phyloP scores from a whole-genome alignment of 2,888 invertebrate species.

The Eupsilia transversa region DNA sequence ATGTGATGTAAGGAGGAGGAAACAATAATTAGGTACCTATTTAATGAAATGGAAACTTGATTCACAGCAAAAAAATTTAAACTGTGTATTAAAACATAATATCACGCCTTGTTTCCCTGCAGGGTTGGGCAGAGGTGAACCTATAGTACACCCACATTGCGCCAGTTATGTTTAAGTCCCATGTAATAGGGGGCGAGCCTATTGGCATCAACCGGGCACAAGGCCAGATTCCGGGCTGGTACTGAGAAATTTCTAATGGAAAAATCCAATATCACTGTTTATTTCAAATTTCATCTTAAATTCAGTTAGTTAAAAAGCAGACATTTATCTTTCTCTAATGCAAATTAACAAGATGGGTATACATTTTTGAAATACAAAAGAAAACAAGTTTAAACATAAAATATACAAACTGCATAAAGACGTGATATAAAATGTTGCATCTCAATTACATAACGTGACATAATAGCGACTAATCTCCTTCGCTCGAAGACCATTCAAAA shows the following conservation, averaged over 20 bases:
- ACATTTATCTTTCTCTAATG: background rate
- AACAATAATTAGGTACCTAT: too few species aligned
- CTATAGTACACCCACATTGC: too few species aligned
- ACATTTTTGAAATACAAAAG: background rate
- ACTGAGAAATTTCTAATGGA: too few species aligned
- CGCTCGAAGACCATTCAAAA: conserved; percentile 33
- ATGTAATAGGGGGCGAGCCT: too few species aligned
- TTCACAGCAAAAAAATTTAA: background rate
- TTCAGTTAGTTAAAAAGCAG: background rate
- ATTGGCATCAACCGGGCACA: too few species aligned
- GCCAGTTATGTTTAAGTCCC: too few species aligned
- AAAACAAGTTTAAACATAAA: background rate
- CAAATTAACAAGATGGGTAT: background rate
- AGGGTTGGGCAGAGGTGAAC: too few species aligned
- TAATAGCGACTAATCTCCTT: conserved; percentile 10
- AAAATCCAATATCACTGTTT: too few species aligned
- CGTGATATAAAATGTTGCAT: background rate
- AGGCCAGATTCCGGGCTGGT: too few species aligned
- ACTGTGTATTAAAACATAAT: background rate
- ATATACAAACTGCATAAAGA: background rate
- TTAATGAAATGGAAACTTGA: background rate
- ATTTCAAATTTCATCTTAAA: background rate
- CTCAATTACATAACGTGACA: conserved; percentile 39
- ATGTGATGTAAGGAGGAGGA: background rate
- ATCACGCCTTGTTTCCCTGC: too few species aligned